Conservation (phyloP, 1,140 invertebrate species). For the Aphidius gifuensis region DNA sequence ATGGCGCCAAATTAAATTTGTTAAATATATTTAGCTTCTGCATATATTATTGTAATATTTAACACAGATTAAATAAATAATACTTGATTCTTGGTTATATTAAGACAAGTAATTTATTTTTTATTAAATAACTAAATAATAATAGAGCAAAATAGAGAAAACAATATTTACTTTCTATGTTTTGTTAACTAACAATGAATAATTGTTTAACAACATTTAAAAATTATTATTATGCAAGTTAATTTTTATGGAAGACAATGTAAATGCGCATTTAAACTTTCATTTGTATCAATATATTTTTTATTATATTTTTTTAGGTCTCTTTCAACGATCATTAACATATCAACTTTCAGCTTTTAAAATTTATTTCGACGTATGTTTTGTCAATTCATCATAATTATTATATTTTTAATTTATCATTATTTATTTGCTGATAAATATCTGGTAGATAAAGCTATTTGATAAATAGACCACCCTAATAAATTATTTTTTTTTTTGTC, state of each 20-base stretch:
- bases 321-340: constrained; percentile 8
- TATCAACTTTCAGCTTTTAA: constrained; percentile 17
- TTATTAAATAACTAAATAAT: background rate
- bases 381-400: background rate
- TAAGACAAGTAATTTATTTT: no score
- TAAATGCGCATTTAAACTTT: constrained; percentile 19
- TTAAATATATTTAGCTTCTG: background rate
- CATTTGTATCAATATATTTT: constrained; percentile 8
- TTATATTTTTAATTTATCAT: background rate
- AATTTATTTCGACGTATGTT: constrained; percentile 8
- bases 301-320: constrained; percentile 8
- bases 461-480: constrained; percentile 39
- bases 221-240: no score
- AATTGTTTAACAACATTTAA: no score
- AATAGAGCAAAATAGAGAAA: background rate
- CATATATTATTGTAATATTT: background rate
- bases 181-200: no score
- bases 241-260: background rate
- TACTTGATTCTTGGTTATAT: no score
- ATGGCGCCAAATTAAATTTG: background rate
- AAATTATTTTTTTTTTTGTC: constrained; percentile 23
- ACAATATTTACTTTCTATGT: no score
- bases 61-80: no score
- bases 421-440: no score
- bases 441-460: no score